Conservation (phyloP, 2,113 vertebrate species). For the Hippopotamus amphibius region DNA sequence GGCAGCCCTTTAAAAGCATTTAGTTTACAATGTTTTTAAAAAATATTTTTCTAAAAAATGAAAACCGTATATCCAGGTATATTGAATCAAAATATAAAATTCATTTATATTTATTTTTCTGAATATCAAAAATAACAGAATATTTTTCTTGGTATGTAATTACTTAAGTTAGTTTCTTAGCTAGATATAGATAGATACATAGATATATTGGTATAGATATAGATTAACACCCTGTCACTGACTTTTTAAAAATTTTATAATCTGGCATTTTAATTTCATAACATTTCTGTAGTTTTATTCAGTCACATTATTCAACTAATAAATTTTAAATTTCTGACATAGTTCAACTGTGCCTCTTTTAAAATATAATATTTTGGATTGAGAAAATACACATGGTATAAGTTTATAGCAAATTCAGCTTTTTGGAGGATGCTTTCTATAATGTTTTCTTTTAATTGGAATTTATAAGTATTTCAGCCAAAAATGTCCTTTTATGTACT, state of each 20-base stretch:
- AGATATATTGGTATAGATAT: neutral
- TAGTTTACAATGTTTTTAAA: neutral
- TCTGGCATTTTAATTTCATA: neutral
- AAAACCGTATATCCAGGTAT: neutral
- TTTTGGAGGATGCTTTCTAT: neutral
- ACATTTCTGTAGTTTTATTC: neutral
- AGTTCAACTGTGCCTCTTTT: neutral
- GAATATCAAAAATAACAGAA: neutral
- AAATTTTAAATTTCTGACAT: neutral
- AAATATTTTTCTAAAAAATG: neutral
- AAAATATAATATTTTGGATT: neutral
- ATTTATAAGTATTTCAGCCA: neutral
- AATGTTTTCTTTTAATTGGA: neutral
- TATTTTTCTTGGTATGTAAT: neutral
- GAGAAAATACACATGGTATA: neutral
- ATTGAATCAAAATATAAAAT: neutral
- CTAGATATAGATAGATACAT: neutral
- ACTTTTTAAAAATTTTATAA: neutral
- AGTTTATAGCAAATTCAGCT: neutral
- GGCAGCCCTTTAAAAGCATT: neutral
- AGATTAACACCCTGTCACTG: neutral
- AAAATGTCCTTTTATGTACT: neutral
- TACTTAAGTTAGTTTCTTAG: neutral
- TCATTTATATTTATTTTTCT: neutral
- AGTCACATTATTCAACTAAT: neutral